Evolutionary conservation across 2,797 vertebrate species (phyloP).

Genomic region (Salarias fasciatus): DNA sequence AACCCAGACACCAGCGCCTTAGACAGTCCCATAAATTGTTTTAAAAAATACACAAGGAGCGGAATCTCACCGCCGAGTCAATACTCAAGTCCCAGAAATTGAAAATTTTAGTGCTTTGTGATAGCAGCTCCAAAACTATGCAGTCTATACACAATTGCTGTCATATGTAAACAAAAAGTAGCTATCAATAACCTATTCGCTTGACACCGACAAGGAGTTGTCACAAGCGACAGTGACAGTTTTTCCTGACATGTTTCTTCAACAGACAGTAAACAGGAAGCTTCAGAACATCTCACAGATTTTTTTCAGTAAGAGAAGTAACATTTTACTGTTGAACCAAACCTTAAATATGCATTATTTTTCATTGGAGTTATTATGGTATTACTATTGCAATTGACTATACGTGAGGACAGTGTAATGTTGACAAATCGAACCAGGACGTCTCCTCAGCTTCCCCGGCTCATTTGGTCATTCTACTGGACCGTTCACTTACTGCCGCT

Average conservation of each 20-base stretch:
- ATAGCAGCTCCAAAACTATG: not conserved
- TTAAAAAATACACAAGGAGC: not conserved
- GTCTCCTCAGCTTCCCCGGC: not conserved
- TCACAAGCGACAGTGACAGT: not conserved
- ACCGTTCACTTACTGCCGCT: conserved; percentile 35
- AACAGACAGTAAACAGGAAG: not conserved
- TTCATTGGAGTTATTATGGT: no score
- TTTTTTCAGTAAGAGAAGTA: no score
- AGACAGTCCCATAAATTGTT: not conserved
- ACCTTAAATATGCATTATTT: not conserved
- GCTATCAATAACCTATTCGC: conserved; percentile 3
- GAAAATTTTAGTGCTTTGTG: not conserved
- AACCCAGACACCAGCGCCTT: not conserved
- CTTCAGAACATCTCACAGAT: not conserved
- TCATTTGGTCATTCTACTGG: conserved; percentile 1
- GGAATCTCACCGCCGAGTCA: not conserved
- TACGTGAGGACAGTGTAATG: no score
- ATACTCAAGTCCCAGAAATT: not conserved
- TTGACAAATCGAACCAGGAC: no score
- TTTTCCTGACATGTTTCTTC: not conserved
- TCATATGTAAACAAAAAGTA: conserved; percentile 6
- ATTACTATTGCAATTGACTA: no score
- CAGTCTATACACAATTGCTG: not conserved
- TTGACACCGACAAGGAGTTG: not conserved
- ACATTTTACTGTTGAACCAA: not conserved